A percentile compares a stretch with the other conserved stretches of the same genome.
Evolutionary conservation across 37 sponge, comb jelly and placozoan species (phyloP).

Genomic region (Aphrocallistes beatrix): DNA sequence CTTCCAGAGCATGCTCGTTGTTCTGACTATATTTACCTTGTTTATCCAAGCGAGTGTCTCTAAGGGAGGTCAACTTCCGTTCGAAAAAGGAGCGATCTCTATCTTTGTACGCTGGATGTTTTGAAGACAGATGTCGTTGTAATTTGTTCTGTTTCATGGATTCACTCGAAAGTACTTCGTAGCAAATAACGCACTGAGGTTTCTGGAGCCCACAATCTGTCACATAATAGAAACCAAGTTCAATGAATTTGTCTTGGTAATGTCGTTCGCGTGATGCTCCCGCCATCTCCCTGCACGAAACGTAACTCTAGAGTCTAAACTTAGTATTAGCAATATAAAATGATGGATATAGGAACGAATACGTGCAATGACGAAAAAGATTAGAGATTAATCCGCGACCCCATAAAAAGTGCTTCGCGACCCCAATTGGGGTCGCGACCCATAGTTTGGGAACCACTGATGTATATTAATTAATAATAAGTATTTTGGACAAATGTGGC

Average conservation of each 20-base stretch:
- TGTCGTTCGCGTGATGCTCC: not conserved
- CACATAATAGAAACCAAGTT: not conserved
- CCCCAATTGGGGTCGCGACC: no score
- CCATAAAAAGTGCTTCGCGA: no score
- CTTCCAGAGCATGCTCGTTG: slow-evolving; percentile 11
- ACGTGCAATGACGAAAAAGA: no score
- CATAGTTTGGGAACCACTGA: no score
- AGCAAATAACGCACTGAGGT: not conserved
- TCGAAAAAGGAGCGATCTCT: not conserved
- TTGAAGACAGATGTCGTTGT: not conserved
- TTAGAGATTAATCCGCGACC: no score
- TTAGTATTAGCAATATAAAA: no score
- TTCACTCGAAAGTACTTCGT: not conserved
- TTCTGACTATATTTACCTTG: not conserved
- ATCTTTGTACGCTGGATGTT: not conserved
- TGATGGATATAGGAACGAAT: no score
- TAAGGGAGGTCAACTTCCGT: not conserved
- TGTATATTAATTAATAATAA: no score
- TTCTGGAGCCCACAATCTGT: not conserved
- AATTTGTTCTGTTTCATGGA: not conserved
- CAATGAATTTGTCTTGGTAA: not conserved
- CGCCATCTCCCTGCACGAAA: not conserved
- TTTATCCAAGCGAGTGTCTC: slow-evolving; percentile 20
- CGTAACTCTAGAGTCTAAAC: no score
- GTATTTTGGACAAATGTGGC: no score